These are phyloP conservation scores for Gnatocerus cornutus DNA, from an alignment of 2,888 invertebrate species.

Conservation along the genomic window DNA sequence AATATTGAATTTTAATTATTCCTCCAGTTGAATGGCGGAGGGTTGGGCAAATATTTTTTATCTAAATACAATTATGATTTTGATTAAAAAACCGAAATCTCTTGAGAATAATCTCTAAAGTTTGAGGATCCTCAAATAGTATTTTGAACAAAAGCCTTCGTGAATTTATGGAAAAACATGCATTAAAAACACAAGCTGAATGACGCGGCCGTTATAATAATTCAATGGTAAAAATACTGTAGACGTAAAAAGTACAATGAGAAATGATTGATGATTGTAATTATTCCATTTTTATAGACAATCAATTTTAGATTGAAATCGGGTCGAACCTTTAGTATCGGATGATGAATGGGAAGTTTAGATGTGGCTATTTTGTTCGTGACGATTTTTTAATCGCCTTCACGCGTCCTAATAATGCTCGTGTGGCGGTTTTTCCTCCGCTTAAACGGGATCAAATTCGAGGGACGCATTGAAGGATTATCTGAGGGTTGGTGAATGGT, in stretches of 20 bases:
- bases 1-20: slow-evolving; percentile 44
- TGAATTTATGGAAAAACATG: slow-evolving; percentile 6
- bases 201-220: slow-evolving; percentile 18
- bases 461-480: not conserved
- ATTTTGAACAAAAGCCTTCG: no score
- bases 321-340: slow-evolving; percentile 38
- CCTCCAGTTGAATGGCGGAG: slow-evolving; percentile 1
- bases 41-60: slow-evolving; percentile 39
- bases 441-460: slow-evolving; percentile 14
- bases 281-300: slow-evolving; percentile 53
- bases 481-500: slow-evolving; percentile 8
- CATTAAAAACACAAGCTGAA: not conserved
- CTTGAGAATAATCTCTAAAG: slow-evolving; percentile 10
- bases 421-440: slow-evolving; percentile 19
- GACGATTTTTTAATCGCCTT: slow-evolving; percentile 50
- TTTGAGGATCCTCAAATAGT: not conserved
- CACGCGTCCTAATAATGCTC: slow-evolving; percentile 25
- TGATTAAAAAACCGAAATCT: slow-evolving; percentile 37
- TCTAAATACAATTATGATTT: slow-evolving; percentile 33
- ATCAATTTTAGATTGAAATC: slow-evolving; percentile 52
- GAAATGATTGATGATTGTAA: slow-evolving; percentile 51
- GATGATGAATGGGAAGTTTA: slow-evolving; percentile 49
- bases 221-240: slow-evolving; percentile 43
- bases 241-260: slow-evolving; percentile 46
- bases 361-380: slow-evolving; percentile 41